Conservation (phyloP, 2,797 vertebrate species). For the Anisognathus igniventris region DNA sequence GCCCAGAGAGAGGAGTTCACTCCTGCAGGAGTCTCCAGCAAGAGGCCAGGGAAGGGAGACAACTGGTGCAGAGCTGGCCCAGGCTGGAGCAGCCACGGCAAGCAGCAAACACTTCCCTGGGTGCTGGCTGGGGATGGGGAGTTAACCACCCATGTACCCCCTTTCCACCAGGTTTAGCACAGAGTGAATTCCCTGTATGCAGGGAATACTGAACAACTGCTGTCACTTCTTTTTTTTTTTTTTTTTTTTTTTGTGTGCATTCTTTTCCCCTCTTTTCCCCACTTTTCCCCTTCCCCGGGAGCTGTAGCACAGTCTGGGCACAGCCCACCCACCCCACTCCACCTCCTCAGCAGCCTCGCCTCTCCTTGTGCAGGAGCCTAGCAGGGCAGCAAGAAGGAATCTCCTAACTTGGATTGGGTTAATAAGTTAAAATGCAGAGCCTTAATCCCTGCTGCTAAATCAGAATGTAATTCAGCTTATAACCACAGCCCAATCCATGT, state of each 20-base stretch:
- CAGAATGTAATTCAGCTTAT: conserved; percentile 70
- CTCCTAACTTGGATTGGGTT: conserved; percentile 59
- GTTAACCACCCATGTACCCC: background rate
- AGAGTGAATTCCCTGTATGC: fast-evolving
- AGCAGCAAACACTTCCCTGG: background rate
- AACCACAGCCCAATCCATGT: conserved; percentile 67
- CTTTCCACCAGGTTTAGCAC: background rate
- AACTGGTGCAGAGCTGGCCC: background rate
- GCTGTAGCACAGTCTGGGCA: background rate
- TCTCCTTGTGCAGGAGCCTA: conserved; percentile 18
- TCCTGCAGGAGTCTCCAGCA: background rate
- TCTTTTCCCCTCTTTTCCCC: background rate
- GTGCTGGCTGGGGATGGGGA: background rate
- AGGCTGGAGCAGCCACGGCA: background rate
- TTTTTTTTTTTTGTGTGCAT: background rate
- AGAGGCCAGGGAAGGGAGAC: background rate
- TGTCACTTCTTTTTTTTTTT: background rate
- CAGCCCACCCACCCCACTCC: background rate
- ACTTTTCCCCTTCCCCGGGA: background rate
- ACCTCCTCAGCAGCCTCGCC: background rate
- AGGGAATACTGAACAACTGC: background rate
- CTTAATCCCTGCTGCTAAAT: conserved; percentile 67
- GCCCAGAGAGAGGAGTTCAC: background rate
- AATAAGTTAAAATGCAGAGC: conserved; percentile 69
- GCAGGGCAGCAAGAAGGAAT: background rate